Base-by-base conservation (phyloP, 2,888 invertebrate genomes). In the Drosophila anceps region DNA sequence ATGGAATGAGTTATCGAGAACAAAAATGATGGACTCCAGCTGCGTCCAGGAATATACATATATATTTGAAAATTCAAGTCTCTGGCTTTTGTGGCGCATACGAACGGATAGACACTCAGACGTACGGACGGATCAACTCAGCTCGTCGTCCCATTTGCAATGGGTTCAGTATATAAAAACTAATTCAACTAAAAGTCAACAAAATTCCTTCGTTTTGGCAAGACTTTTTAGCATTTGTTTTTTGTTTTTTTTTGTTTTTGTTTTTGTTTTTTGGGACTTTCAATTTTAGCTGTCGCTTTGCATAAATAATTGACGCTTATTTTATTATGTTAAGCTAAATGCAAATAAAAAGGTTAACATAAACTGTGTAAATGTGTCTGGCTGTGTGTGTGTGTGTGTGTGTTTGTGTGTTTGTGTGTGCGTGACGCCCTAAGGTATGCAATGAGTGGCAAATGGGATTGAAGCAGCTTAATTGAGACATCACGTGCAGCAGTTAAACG, bases 401-500 rank as follows among this genome's bases (percentile, higher is more conserved):
- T 46, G 27, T 57, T 48, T 53, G 41, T 46, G 46, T 54, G 48
- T 51, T 27, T 60, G 24, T 55, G 12, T 27, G 24, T 29, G 48
- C 29, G 37, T 35, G 64, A 58, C 68, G 66, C 80, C 72, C 59
- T 50, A 39, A 67, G 66, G 69, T 79, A 79, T 82, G 80, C 79
- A 64, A 69, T 53, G 51, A 63, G 57, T 65, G 44, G 44, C 39
- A 65, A 73, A 48, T 77, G 66, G 48, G 18, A 66, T 46, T 59
- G 44, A 57, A 66, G 55, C 60, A 50, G 58, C 76, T 73, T 75
- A 82, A 84, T 86, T 86, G 84, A 81, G 73, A 78, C 78, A 88
- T 84, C 89, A 88, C 87, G 84, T 88, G 88, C 75, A 55, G 71
- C 71, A 70, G 59, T 55, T 77, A 68, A 84, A 63, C 69, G 83